Conservation (phyloP, 2,888 invertebrate species). For the Bursaphelenchus okinawaensis region DNA sequence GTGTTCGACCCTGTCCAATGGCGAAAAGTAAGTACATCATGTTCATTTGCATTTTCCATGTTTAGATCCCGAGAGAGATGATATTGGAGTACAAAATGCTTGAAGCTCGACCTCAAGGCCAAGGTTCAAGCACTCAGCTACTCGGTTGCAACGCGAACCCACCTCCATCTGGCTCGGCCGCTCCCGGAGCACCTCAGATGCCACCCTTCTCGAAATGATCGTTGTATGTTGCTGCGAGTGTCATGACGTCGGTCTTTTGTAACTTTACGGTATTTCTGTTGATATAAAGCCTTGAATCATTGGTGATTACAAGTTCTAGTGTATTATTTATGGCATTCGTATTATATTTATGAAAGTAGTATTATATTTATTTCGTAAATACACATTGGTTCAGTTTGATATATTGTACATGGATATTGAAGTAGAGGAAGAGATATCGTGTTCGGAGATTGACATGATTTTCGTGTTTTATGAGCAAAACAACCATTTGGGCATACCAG, state of each 20-base stretch:
- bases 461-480: background rate
- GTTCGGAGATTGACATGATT: background rate
- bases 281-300: background rate
- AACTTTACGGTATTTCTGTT: background rate
- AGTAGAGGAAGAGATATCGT: background rate
- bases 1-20: constrained; percentile 98
- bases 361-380: background rate
- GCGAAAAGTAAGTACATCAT: constrained; percentile 79
- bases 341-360: too few relatives aligned
- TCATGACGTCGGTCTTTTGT: background rate
- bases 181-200: background rate
- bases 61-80: constrained; percentile 77
- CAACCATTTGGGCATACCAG: background rate
- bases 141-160: background rate
- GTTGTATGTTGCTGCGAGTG: background rate
- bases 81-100: constrained; percentile 97
- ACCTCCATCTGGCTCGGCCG: background rate
- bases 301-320: too few relatives aligned
- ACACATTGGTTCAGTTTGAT: background rate
- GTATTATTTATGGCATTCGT: too few relatives aligned
- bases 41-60: background rate
- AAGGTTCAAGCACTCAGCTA: background rate
- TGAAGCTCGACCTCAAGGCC: constrained; percentile 73
- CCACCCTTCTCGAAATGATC: background rate
- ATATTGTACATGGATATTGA: background rate